Conservation (phyloP, 2,113 vertebrate species). For the Podarcis cretensis region DNA sequence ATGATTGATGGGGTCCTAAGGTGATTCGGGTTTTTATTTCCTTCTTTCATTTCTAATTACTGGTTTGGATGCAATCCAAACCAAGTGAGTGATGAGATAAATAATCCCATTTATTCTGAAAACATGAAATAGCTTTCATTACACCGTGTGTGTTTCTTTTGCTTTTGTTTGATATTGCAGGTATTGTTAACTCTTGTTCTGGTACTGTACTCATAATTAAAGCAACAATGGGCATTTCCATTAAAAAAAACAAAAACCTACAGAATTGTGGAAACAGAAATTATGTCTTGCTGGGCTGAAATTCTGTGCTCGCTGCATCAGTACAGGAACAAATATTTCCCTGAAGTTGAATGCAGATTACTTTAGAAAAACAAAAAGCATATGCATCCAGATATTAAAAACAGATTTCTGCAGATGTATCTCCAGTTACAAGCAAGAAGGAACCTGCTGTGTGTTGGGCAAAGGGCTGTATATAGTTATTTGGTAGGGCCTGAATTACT, state of each 20-base stretch:
- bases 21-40: background rate
- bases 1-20: background rate
- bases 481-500: background rate
- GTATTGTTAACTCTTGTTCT: constrained; percentile 52
- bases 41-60: constrained; percentile 19
- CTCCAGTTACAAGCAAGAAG: background rate
- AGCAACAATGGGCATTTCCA: constrained; percentile 51
- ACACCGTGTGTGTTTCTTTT: background rate
- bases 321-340: constrained; percentile 19
- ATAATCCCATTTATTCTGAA: constrained; percentile 25
- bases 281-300: constrained; percentile 39
- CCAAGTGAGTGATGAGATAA: constrained; percentile 24
- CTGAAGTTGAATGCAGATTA: background rate
- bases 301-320: constrained; percentile 16
- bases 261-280: constrained; percentile 41
- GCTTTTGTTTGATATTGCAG: constrained; percentile 55
- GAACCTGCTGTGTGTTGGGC: background rate
- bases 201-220: constrained; percentile 59
- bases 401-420: background rate
- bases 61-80: constrained; percentile 30
- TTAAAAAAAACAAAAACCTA: constrained; percentile 46
- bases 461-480: background rate
- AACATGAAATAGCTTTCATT: constrained; percentile 41
- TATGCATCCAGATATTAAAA: constrained; percentile 10
- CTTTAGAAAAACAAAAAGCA: constrained; percentile 30